Conservation (phyloP, 2,888 invertebrate species). For the Oithona nana region DNA sequence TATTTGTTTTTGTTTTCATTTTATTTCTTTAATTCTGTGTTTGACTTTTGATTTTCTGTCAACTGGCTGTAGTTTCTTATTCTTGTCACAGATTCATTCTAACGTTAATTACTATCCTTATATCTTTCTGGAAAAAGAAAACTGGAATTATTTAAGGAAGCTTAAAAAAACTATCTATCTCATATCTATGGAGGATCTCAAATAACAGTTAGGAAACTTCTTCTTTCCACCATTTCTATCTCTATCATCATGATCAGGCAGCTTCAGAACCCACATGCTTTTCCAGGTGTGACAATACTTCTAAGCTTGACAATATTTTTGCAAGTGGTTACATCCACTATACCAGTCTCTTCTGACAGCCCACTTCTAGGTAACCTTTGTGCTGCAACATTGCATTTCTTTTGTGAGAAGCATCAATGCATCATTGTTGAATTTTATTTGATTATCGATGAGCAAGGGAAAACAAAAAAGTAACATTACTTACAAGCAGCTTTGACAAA, state of each 20-base stretch:
- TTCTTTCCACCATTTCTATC: too few relatives aligned
- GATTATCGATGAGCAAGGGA: too few relatives aligned
- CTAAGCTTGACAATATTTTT: slow-evolving; percentile 42
- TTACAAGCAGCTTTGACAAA: too few relatives aligned
- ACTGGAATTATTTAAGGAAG: background rate
- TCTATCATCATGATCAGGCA: background rate
- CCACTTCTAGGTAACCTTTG: slow-evolving; percentile 37
- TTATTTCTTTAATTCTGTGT: background rate
- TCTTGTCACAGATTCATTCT: background rate
- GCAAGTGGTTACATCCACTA: slow-evolving; percentile 40
- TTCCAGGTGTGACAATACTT: slow-evolving; percentile 37
- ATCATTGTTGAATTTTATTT: too few relatives aligned
- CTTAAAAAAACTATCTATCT: too few relatives aligned
- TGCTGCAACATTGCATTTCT: too few relatives aligned
- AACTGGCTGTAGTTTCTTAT: background rate
- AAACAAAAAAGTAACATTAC: too few relatives aligned
- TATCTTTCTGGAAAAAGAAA: too few relatives aligned
- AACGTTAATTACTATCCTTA: background rate
- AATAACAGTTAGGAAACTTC: too few relatives aligned
- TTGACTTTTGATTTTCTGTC: background rate
- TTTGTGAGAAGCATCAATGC: too few relatives aligned
- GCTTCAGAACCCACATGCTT: slow-evolving; percentile 5
- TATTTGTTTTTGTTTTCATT: too few relatives aligned
- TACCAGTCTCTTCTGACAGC: slow-evolving; percentile 42
- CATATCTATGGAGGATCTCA: too few relatives aligned